Percentiles rank a stretch among this genome's conserved stretches.
Conservation (phyloP, 2,888 invertebrate species). For the Tachina fera region DNA sequence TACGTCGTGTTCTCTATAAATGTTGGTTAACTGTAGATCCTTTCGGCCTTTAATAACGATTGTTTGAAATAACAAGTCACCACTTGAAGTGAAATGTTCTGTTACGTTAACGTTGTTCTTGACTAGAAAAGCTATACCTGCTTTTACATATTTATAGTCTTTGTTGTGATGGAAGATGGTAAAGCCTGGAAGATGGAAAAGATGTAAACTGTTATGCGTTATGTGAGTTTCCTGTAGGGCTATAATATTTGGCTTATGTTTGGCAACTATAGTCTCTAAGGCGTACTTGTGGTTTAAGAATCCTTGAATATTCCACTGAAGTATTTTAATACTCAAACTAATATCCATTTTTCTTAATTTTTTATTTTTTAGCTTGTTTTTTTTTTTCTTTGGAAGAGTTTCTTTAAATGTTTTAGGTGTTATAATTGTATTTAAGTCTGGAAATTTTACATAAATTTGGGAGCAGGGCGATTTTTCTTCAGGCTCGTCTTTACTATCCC, state of each 20-base stretch:
- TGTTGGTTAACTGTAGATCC: background rate
- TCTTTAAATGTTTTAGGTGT: constrained; percentile 12
- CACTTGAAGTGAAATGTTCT: background rate
- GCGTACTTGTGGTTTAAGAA: too few relatives aligned
- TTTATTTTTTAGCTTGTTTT: background rate
- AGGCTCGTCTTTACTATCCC: too few relatives aligned
- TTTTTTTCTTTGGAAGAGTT: background rate
- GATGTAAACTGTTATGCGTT: background rate
- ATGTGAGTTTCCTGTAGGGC: background rate
- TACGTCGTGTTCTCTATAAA: background rate
- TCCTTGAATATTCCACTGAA: background rate
- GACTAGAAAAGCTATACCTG: background rate
- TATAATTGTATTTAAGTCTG: constrained; percentile 5
- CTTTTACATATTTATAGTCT: background rate
- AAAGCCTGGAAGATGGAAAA: background rate
- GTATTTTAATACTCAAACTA: background rate
- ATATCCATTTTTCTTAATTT: too few relatives aligned
- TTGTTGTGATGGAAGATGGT: background rate
- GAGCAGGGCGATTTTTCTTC: too few relatives aligned
- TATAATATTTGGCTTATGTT: too few relatives aligned
- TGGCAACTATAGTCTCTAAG: background rate
- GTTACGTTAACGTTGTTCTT: background rate
- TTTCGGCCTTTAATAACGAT: background rate
- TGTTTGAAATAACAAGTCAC: background rate
- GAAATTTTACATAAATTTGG: background rate